Evolutionary conservation across 2,113 vertebrate genomes (phyloP), one percentile per base, ranked within the genome.

Genomic region (Haemorhous mexicanus): DNA sequence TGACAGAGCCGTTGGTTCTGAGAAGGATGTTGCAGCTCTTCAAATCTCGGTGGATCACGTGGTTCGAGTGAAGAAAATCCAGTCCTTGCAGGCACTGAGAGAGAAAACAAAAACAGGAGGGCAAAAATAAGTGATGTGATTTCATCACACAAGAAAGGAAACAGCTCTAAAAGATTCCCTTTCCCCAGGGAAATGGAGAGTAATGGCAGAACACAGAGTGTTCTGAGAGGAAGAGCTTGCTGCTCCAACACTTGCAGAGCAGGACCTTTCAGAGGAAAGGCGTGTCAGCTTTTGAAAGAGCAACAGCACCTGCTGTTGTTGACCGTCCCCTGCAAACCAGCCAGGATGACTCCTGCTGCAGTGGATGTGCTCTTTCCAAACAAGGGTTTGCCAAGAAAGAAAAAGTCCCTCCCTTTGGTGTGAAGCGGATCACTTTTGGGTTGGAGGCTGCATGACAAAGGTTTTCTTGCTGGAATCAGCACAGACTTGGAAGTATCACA

Each of bases 21-120:
- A 99, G 97, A 47, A 99, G 99, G 96, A 99, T 99, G 96, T 99
- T 99, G 97, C 98, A 98, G 83, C 99, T 99, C 95, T 99, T 99
- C 96, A 99, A 99, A 91, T 99, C 98, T 98, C 98, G 98, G 63
- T 99, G 99, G 96, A 99, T 99, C 89, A 99, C 98, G 91, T 99
- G 98, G 94, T 99, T 99, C 61, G 98, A 99, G 94, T 99, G 99
- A 33, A 99, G 98, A 97, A 99, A 99, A 97, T 99, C 98, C 96
- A 99, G 95, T 17, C 99, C 99, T 98, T 99, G 99, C 90, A 99
- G 98, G 98, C 99, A 99, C 99, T 99, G 90, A 82, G 10, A 46
- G 83, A 80, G 93, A 53, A 88, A 73, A 88, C 68, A 96, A n/a
- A 88, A 95, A 88, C 26, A 69, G 0, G 2, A 63, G 35, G 39